Percentiles rank a stretch among this genome's conserved stretches.
These are phyloP conservation scores for Philaethria dido DNA, from an alignment of 2,888 invertebrate genomes.

Conservation along the genomic window DNA sequence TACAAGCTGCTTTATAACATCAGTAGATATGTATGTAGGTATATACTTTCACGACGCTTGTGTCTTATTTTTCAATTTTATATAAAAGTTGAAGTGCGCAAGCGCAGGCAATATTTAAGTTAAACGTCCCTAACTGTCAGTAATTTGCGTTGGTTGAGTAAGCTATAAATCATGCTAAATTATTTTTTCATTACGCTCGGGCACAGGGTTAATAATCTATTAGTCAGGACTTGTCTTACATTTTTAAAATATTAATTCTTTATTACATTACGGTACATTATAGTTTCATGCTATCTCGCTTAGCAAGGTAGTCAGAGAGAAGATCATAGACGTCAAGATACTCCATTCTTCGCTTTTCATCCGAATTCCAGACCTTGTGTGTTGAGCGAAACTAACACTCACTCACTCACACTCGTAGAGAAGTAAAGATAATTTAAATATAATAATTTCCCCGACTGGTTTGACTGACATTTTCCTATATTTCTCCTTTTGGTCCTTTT, in stretches of 20 bases:
- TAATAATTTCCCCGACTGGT: no score
- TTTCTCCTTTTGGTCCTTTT: no score
- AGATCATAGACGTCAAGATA: no score
- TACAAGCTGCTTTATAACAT: not conserved
- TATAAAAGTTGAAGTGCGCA: constrained; percentile 57
- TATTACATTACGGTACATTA: not conserved
- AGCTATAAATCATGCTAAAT: constrained; percentile 82
- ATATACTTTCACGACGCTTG: constrained; percentile 11
- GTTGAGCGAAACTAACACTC: no score
- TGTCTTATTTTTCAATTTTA: constrained; percentile 27
- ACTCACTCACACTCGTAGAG: no score
- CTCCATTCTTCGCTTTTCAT: no score
- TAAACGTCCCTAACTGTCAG: constrained; percentile 79
- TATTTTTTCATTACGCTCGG: constrained; percentile 76
- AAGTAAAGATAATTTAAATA: no score
- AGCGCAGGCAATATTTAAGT: constrained; percentile 76
- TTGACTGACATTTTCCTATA: no score
- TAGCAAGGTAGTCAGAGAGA: no score
- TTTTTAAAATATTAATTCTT: not conserved
- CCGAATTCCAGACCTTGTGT: no score
- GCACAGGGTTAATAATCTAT: constrained; percentile 71
- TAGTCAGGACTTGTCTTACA: constrained; percentile 56
- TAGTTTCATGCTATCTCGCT: no score
- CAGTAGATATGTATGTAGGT: not conserved
- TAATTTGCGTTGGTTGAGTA: constrained; percentile 78